Percentiles rank a stretch among this genome's conserved stretches.
Evolutionary conservation across 2,113 vertebrate species (phyloP).

Genomic region (Halcyon malimbica): DNA sequence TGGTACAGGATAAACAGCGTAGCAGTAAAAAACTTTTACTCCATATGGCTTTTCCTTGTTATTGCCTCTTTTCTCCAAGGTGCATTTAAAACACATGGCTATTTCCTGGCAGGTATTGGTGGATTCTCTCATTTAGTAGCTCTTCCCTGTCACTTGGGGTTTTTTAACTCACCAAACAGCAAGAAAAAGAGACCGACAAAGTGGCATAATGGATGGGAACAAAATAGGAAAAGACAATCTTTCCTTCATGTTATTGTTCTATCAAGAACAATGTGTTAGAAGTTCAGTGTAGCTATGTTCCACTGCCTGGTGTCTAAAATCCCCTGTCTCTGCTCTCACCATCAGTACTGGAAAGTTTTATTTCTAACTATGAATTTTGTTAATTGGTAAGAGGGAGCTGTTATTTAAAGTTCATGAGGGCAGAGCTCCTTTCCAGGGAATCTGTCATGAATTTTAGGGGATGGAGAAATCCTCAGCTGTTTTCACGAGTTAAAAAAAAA

Average conservation of each 20-base stretch:
- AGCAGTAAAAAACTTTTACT: not conserved
- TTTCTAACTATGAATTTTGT: not conserved
- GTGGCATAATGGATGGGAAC: rapidly evolving
- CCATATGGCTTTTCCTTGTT: not conserved
- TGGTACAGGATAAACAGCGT: not conserved
- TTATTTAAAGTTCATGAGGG: not conserved
- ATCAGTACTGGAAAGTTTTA: not conserved
- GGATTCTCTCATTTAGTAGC: not conserved
- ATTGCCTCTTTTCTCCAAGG: not conserved
- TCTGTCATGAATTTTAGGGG: not conserved
- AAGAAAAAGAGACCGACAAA: not conserved
- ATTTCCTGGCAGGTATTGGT: not conserved
- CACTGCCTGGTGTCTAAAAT: not conserved
- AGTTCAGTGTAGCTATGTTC: not conserved
- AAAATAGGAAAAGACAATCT: not conserved
- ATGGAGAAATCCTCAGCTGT: not conserved
- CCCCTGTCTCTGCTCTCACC: not conserved
- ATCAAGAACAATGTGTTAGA: not conserved
- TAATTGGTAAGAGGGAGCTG: not conserved
- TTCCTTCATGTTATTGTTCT: not conserved
- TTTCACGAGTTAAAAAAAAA: not conserved
- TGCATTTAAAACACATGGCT: not conserved
- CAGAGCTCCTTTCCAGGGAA: not conserved
- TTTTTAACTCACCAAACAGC: not conserved
- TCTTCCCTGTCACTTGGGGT: not conserved